These are phyloP conservation scores for Halotydeus destructor DNA, from an alignment of 1,140 invertebrate species.

Conservation along the genomic window DNA sequence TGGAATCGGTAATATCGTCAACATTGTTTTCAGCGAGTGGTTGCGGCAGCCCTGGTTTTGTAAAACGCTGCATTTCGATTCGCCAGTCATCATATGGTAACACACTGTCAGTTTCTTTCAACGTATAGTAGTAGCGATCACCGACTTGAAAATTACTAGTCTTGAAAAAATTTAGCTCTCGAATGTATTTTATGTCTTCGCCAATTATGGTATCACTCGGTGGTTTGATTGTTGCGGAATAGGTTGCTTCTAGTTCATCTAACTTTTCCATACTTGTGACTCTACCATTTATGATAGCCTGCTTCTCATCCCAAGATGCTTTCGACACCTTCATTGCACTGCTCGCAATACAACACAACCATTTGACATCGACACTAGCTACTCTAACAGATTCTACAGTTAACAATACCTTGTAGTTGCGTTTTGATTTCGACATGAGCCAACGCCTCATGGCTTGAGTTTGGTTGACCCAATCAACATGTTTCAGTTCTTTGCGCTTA, in stretches of 20 bases:
- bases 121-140: constrained; percentile 47
- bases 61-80: no score
- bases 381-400: constrained; percentile 38
- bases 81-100: constrained; percentile 33
- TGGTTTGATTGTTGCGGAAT: not conserved
- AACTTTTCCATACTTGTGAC: constrained; percentile 5
- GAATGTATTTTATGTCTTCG: constrained; percentile 9
- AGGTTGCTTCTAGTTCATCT: no score
- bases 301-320: not conserved
- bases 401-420: constrained; percentile 29
- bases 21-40: not conserved
- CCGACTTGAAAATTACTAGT: constrained; percentile 55
- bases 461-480: constrained; percentile 49
- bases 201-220: constrained; percentile 1
- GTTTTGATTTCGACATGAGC: constrained; percentile 31
- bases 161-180: not conserved
- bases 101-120: constrained; percentile 34
- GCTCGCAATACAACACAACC: constrained; percentile 39
- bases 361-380: constrained; percentile 44
- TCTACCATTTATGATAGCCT: not conserved
- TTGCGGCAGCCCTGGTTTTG: not conserved
- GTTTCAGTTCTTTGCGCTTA: constrained; percentile 40
- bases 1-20: not conserved
- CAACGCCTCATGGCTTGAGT: constrained; percentile 44
- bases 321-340: no score